Evolutionary conservation across 2,113 vertebrate species (phyloP).

Genomic region (Equus quagga): DNA sequence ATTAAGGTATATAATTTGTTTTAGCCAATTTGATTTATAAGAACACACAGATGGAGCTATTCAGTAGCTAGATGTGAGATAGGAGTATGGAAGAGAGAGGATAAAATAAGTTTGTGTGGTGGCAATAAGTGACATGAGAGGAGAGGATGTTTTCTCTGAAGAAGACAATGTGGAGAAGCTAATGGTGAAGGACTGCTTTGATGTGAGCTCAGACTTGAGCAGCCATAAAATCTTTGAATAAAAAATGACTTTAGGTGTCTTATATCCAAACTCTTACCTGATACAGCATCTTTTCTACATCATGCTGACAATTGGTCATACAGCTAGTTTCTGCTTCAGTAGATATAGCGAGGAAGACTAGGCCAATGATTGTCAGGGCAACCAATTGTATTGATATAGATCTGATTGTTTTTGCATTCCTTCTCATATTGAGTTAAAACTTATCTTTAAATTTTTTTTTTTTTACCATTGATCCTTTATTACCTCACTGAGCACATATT

Average conservation of each 20-base stretch:
- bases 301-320: not conserved
- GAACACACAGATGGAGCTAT: not conserved
- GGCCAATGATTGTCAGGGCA: not conserved
- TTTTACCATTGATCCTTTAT: not conserved
- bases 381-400: not conserved
- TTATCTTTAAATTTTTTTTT: too few species aligned
- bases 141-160: not conserved
- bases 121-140: not conserved
- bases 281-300: not conserved
- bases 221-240: not conserved
- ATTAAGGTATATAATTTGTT: constrained; percentile 13
- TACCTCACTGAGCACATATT: not conserved
- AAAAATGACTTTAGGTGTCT: not conserved
- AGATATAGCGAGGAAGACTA: not conserved
- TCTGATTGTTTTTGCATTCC: not conserved
- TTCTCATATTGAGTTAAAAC: not conserved
- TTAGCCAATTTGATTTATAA: constrained; percentile 16
- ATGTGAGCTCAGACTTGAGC: not conserved
- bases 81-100: not conserved
- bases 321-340: not conserved
- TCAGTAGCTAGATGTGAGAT: not conserved
- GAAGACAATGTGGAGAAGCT: not conserved
- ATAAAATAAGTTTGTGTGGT: not conserved
- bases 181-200: not conserved
- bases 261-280: not conserved